Evolutionary conservation across 2,113 vertebrate species (phyloP), one percentile per base, ranked within the genome.

Genomic region (Dascyllus trimaculatus): DNA sequence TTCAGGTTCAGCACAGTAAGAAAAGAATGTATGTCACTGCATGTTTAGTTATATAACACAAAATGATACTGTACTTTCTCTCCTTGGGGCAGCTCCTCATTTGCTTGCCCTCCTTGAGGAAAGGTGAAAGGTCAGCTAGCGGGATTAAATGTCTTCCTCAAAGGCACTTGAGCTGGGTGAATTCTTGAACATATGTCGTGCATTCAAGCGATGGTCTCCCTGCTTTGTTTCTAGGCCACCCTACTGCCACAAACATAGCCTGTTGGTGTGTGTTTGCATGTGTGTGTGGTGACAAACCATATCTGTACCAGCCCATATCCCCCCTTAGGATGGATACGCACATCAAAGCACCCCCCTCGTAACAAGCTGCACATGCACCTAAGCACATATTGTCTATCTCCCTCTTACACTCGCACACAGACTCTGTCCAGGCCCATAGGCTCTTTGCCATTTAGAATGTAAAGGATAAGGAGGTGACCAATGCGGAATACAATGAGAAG

Each of bases 361-460:
- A 63, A 29, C 54, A 53, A 19, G 43, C 62, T 75, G 46, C 43
- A 71, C 58, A 48, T 54, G 64, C 53, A 48, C 78, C 78, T 68
- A 17, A 61, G 68, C 53, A n/a, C 82, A 77, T 62, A 70, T 62
- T 67, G 64, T 7, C 14, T 66, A 53, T 78, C 71, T 76, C 15
- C 14, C 51, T 66, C 48, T 73, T 40, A 40, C 68, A 82, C 22
- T 18, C 67, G 38, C 64, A 59, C 66, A 38, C 35, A 4, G 64
- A 15, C 40, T 63, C 25, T 19, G 71, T 69, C 53, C 52, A 59
- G 48, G 56, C 57, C 58, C 24, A 15, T 26, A 17, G 74, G 81
- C 72, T 45, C 64, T 63, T 2, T 60, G 66, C 84, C 77, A 74
- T 38, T 85, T 68, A 48, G 74, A 57, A 72, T 78, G 85, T 46